Conservation (phyloP, 2,888 invertebrate genomes). For the Pterobdella sp. region DNA sequence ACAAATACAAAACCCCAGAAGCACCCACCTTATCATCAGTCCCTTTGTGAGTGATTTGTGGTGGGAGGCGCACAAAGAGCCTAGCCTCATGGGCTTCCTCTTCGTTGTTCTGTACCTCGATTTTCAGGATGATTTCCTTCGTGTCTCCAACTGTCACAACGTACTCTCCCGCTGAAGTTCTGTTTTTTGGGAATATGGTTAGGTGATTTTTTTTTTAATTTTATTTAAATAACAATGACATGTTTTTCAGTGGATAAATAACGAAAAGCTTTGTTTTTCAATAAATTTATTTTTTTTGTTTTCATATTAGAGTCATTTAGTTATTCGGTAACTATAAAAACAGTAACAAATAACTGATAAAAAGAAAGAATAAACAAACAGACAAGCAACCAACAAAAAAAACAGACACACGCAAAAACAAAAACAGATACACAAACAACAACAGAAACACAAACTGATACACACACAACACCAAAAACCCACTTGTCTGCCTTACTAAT, state of each 20-base stretch:
- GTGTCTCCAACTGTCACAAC: slow-evolving; percentile 28
- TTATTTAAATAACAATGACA: background rate
- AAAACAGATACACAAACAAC: background rate
- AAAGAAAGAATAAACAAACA: no score
- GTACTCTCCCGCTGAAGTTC: slow-evolving; percentile 24
- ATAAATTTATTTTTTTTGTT: background rate
- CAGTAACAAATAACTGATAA: slow-evolving; percentile 14
- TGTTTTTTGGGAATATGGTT: background rate
- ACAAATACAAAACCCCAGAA: no score
- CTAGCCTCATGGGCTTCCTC: slow-evolving; percentile 56
- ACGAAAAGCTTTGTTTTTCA: background rate
- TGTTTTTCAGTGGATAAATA: background rate
- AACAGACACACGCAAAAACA: no score
- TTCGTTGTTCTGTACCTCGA: slow-evolving; percentile 67
- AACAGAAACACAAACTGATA: background rate
- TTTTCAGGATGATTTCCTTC: slow-evolving; percentile 54
- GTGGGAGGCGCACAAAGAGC: slow-evolving; percentile 34
- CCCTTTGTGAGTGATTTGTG: slow-evolving; percentile 29
- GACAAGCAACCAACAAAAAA: no score
- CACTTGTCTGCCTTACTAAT: slow-evolving; percentile 1
- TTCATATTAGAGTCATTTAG: background rate
- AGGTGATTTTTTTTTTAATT: background rate
- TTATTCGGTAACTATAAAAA: background rate
- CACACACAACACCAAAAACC: no score
- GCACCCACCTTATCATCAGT: slow-evolving; percentile 30